These are phyloP conservation scores for Rhyacophila evoluta DNA, from an alignment of 2,888 invertebrate species.

Conservation along the genomic window DNA sequence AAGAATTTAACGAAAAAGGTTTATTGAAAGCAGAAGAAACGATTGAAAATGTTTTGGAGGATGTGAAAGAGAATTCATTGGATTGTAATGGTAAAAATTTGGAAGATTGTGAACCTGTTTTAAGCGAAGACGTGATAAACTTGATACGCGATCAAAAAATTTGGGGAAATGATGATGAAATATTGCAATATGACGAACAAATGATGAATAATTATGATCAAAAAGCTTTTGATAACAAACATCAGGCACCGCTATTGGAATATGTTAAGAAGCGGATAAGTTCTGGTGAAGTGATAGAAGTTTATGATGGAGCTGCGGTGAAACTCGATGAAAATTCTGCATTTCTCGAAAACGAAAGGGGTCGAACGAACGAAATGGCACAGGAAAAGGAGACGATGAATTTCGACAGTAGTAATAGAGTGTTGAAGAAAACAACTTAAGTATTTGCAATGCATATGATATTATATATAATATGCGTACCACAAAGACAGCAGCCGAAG, in stretches of 20 bases:
- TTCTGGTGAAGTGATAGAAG: background rate
- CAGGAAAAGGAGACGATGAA: background rate
- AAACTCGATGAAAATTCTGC: slow-evolving; percentile 42
- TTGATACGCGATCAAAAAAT: background rate
- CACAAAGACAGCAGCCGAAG: background rate
- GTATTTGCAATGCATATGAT: background rate
- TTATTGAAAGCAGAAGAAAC: background rate
- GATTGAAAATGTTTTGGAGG: background rate
- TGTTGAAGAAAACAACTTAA: background rate
- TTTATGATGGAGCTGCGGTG: background rate
- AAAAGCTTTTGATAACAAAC: too few species aligned
- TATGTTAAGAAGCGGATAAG: too few species aligned
- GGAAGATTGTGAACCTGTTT: background rate
- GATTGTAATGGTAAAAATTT: too few species aligned
- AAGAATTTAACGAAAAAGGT: background rate
- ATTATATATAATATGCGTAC: background rate
- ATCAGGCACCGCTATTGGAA: too few species aligned
- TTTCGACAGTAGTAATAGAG: background rate
- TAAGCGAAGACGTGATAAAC: background rate
- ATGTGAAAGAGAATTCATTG: background rate
- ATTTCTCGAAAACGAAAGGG: slow-evolving; percentile 42
- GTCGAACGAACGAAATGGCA: slow-evolving; percentile 39
- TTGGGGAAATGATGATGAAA: background rate
- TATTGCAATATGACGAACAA: background rate
- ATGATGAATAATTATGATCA: background rate